These are phyloP conservation scores for Catharus minimus DNA, from an alignment of 2,113 vertebrate genomes.

Conservation along the genomic window DNA sequence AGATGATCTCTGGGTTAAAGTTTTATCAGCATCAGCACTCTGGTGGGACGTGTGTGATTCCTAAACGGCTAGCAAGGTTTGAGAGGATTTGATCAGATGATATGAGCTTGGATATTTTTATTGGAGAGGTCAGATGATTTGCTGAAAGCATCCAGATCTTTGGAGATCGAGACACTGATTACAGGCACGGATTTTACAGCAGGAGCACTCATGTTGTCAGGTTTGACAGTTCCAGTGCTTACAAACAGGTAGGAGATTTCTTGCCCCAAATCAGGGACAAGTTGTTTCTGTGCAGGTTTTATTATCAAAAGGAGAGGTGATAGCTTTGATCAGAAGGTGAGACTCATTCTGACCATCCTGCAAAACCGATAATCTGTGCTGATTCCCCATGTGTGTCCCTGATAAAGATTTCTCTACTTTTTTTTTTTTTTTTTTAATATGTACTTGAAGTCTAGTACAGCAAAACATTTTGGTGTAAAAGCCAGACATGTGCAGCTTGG, in stretches of 20 bases:
- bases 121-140: conserved; percentile 5
- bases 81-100: conserved; percentile 37
- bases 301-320: background rate
- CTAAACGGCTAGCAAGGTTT: background rate
- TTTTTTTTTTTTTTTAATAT: background rate
- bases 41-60: background rate
- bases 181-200: background rate
- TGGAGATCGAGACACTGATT: background rate
- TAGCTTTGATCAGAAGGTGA: background rate
- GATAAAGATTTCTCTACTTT: background rate
- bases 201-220: background rate
- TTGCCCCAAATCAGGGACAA: background rate
- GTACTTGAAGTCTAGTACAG: background rate
- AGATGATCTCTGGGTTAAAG: background rate
- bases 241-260: background rate
- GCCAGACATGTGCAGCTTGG: background rate
- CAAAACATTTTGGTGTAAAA: background rate
- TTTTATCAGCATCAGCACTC: background rate
- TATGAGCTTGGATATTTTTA: conserved; percentile 17
- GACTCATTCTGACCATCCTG: background rate
- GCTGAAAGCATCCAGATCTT: background rate
- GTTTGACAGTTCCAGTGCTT: background rate
- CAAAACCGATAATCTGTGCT: background rate
- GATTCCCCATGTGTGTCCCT: background rate
- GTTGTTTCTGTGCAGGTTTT: background rate